Evolutionary conservation across 2,797 vertebrate species (phyloP).

Genomic region (Crocidura indochinensis): DNA sequence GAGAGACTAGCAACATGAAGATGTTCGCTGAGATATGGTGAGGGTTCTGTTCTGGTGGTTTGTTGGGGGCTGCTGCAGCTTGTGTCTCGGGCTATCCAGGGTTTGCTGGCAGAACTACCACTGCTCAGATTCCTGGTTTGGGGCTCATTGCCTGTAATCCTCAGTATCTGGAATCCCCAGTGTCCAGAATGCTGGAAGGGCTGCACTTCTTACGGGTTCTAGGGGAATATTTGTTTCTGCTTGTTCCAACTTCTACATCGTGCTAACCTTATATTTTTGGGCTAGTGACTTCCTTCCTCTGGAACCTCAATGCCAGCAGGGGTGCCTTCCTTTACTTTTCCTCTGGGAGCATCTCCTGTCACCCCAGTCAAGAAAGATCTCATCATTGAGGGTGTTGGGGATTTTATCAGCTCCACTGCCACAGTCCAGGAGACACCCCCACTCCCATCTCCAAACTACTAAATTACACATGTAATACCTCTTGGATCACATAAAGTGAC

Average conservation of each 20-base stretch:
- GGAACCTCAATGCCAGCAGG: not conserved
- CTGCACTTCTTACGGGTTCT: not conserved
- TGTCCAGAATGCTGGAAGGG: not conserved
- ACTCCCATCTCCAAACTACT: not conserved
- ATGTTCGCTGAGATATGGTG: not conserved
- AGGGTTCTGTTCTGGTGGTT: not conserved
- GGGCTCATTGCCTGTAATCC: too few relatives aligned
- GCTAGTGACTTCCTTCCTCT: not conserved
- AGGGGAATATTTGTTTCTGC: not conserved
- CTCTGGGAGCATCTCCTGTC: not conserved
- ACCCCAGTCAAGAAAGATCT: not conserved
- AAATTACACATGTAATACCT: not conserved
- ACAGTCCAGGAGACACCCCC: too few relatives aligned
- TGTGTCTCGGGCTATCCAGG: not conserved
- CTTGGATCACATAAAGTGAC: not conserved
- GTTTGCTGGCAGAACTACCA: too few relatives aligned
- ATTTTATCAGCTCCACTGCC: not conserved
- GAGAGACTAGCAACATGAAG: not conserved
- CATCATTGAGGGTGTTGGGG: not conserved
- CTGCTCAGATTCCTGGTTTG: too few relatives aligned
- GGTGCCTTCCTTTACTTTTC: not conserved
- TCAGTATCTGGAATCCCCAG: too few relatives aligned
- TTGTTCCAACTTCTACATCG: not conserved
- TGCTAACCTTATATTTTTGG: not conserved
- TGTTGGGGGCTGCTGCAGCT: fast-evolving